A percentile compares a stretch with the other conserved stretches of the same genome.
Evolutionary conservation across 2,888 invertebrate species (phyloP).

Genomic region (Iselma pallidipennis): DNA sequence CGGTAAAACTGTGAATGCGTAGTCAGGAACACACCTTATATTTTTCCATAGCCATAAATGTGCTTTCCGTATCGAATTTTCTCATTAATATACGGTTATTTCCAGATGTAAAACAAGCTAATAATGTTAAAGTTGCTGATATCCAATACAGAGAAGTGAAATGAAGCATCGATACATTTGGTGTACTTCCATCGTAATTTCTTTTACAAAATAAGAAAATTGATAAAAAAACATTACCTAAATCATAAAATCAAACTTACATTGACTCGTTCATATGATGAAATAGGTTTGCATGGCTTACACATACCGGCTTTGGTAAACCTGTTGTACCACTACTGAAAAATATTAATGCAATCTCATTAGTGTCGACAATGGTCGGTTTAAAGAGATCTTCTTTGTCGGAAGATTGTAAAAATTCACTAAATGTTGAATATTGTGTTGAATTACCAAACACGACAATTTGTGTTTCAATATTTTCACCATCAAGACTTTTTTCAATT

Average conservation of each 20-base stretch:
- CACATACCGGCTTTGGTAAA: conserved; percentile 43
- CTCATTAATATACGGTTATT: conserved; percentile 30
- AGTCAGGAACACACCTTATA: conserved; percentile 38
- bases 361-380: conserved; percentile 8
- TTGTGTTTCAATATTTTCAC: conserved; percentile 23
- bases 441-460: conserved; percentile 38
- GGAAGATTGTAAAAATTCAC: conserved; percentile 13
- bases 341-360: conserved; percentile 38
- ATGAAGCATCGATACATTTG: conserved; percentile 6
- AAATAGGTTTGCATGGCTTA: conserved; percentile 31
- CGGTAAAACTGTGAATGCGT: too few relatives aligned
- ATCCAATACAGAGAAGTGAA: conserved; percentile 44
- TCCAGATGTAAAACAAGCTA: conserved; percentile 32
- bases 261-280: conserved; percentile 1
- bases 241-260: conserved; percentile 8
- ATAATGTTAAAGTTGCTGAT: conserved; percentile 31
- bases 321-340: conserved; percentile 51
- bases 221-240: too few relatives aligned
- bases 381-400: conserved; percentile 24
- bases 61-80: conserved; percentile 31
- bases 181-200: neutral
- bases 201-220: neutral
- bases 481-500: conserved; percentile 29
- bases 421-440: conserved; percentile 21
- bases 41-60: conserved; percentile 32